Conservation (phyloP, 2,888 invertebrate genomes). For the Eudemis profundana region DNA sequence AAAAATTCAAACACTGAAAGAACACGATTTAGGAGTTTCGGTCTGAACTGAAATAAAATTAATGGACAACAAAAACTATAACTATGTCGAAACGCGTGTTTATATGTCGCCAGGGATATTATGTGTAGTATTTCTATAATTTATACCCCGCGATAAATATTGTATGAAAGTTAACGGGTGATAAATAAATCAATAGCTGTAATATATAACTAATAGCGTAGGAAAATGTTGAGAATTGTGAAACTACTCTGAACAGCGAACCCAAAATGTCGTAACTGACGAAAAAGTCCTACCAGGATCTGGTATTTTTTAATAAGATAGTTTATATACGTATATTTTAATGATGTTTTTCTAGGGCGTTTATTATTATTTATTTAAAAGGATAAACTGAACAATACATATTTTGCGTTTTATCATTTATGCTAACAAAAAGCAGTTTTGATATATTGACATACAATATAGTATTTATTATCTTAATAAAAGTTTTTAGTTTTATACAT, state of each 20-base stretch:
- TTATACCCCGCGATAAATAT: constrained; percentile 22
- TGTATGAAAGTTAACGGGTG: constrained; percentile 24
- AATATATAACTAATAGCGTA: constrained; percentile 1
- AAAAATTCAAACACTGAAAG: too few species aligned
- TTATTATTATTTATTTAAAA: too few species aligned
- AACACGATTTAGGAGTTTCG: constrained; percentile 7
- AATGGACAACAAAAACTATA: constrained; percentile 22
- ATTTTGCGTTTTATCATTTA: too few species aligned
- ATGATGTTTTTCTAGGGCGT: too few species aligned
- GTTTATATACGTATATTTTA: too few species aligned
- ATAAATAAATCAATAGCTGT: constrained; percentile 13
- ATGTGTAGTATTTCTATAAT: constrained; percentile 5
- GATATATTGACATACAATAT: too few species aligned
- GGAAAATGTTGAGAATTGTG: constrained; percentile 4
- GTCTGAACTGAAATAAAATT: constrained; percentile 18
- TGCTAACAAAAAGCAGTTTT: too few species aligned
- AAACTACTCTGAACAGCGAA: neutral
- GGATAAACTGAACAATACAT: too few species aligned
- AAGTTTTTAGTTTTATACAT: too few species aligned
- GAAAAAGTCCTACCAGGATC: neutral
- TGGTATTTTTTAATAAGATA: neutral
- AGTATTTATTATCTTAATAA: too few species aligned
- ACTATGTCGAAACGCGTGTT: constrained; percentile 36
- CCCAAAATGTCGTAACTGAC: neutral
- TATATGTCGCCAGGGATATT: constrained; percentile 31